A percentile compares a stretch with the other conserved stretches of the same genome.
Conservation (phyloP, 1,140 invertebrate species). For the Ceratitis capitata region DNA sequence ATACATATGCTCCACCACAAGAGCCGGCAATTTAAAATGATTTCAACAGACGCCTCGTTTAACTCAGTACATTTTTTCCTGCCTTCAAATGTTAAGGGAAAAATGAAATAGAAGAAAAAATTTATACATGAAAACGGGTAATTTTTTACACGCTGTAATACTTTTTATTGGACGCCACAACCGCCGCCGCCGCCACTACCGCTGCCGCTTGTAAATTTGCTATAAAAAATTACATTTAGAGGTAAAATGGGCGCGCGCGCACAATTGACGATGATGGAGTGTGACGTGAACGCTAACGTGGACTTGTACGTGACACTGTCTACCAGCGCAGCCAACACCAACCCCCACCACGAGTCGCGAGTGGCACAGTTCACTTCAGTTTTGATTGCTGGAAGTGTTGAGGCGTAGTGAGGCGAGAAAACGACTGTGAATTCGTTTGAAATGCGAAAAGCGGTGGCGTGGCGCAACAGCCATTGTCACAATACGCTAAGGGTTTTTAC, state of each 20-base stretch:
- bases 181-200: no score
- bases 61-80: background rate
- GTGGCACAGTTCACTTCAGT: background rate
- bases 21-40: background rate
- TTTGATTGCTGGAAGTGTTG: background rate
- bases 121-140: background rate
- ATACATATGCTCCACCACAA: background rate
- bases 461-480: background rate
- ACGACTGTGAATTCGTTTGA: slow-evolving; percentile 1
- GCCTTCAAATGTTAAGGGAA: background rate
- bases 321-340: background rate
- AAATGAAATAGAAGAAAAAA: background rate
- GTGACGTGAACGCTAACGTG: background rate
- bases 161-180: background rate
- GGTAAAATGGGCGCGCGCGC: background rate
- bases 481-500: background rate
- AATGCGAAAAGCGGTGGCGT: background rate
- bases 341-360: background rate
- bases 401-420: background rate
- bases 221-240: background rate
- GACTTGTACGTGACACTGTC: background rate
- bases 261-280: slow-evolving; percentile 12
- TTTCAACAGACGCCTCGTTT: background rate
- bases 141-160: background rate
- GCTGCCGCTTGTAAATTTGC: slow-evolving; percentile 23